Percentiles rank a stretch among this genome's conserved stretches.
These are phyloP conservation scores for Mantis religiosa DNA, from an alignment of 2,888 invertebrate genomes.

Conservation along the genomic window DNA sequence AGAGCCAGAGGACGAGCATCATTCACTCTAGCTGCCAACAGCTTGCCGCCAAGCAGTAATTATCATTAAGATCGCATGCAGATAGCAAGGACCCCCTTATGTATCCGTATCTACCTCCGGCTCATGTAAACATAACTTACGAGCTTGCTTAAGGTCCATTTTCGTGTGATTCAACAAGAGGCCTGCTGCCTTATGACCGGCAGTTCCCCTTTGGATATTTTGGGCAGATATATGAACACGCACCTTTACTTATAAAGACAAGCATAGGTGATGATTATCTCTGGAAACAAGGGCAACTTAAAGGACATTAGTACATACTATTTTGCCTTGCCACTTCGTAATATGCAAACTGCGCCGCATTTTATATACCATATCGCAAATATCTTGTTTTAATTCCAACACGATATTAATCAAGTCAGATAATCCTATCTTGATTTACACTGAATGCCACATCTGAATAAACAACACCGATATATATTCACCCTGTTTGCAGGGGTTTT, in stretches of 20 bases:
- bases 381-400: neutral
- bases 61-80: slow-evolving; percentile 5
- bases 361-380: neutral
- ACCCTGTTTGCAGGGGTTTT: too few relatives aligned
- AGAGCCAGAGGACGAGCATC: neutral
- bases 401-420: neutral
- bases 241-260: neutral
- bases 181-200: neutral
- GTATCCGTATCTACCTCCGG: neutral
- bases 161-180: neutral
- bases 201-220: neutral
- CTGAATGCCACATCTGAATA: too few relatives aligned
- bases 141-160: neutral
- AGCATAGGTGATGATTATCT: neutral
- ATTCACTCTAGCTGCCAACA: neutral
- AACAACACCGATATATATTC: too few relatives aligned
- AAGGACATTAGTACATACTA: neutral
- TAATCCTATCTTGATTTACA: too few relatives aligned
- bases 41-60: neutral
- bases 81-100: neutral
- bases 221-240: neutral
- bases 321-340: neutral
- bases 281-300: neutral
- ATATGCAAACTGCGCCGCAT: neutral
- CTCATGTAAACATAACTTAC: neutral